These are phyloP conservation scores for Drosophila tani DNA, from an alignment of 1,140 invertebrate genomes.

Conservation along the genomic window DNA sequence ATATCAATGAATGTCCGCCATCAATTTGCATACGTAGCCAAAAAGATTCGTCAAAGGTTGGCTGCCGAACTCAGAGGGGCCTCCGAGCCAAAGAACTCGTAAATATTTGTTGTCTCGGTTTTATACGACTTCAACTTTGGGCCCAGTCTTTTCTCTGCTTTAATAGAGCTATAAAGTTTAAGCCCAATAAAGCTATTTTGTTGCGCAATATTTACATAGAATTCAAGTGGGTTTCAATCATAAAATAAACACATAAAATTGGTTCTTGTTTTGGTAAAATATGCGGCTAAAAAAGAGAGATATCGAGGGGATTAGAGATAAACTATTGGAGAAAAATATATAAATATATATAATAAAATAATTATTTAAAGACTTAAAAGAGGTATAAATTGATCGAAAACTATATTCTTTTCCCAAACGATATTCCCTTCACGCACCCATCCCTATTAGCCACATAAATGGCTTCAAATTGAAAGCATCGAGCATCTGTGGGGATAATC, in stretches of 20 bases:
- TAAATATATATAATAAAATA: not conserved
- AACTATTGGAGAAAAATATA: not conserved
- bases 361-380: too few species aligned
- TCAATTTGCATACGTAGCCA: slow-evolving; percentile 36
- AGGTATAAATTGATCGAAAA: not conserved
- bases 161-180: slow-evolving; percentile 73
- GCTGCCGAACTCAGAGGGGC: not conserved
- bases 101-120: slow-evolving; percentile 49
- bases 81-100: slow-evolving; percentile 51
- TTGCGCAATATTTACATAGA: slow-evolving; percentile 77
- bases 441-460: slow-evolving; percentile 32
- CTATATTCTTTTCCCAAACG: too few species aligned
- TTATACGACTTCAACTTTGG: slow-evolving; percentile 33
- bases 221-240: slow-evolving; percentile 44
- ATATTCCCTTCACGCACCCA: slow-evolving; percentile 22
- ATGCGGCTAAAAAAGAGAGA: slow-evolving; percentile 2
- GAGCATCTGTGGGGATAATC: slow-evolving; percentile 46
- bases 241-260: slow-evolving; percentile 53
- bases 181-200: slow-evolving; percentile 76
- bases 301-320: not conserved
- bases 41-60: slow-evolving; percentile 50
- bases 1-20: slow-evolving; percentile 34
- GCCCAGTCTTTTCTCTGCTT: slow-evolving; percentile 28
- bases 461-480: slow-evolving; percentile 36
- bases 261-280: slow-evolving; percentile 29